phyloP scores from a whole-genome alignment of 2,797 vertebrate genomes.

The Setipinna tenuifilis region DNA sequence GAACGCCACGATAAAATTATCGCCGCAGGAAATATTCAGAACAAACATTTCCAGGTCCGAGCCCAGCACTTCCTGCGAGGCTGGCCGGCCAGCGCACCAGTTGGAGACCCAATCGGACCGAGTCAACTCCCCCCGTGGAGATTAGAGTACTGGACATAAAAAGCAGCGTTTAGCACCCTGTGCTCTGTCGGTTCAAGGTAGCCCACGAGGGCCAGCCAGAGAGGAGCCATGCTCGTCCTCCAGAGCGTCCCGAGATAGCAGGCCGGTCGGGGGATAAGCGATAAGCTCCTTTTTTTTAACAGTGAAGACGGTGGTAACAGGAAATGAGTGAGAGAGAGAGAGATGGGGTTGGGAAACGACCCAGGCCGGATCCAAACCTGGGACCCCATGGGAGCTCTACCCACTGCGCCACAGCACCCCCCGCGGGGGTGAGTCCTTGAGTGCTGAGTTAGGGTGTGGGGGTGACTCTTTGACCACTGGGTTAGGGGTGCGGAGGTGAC shows the following conservation, averaged over 20 bases:
- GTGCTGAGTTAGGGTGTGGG: too few species aligned
- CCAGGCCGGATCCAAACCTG: too few species aligned
- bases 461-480: too few species aligned
- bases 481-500: too few species aligned
- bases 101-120: neutral
- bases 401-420: too few species aligned
- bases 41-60: slow-evolving; percentile 22
- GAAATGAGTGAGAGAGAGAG: too few species aligned
- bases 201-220: neutral
- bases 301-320: too few species aligned
- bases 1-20: slow-evolving; percentile 23
- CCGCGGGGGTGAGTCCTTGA: too few species aligned
- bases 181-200: neutral
- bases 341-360: too few species aligned
- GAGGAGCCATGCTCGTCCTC: neutral
- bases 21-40: neutral
- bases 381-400: too few species aligned
- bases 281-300: too few species aligned
- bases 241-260: neutral
- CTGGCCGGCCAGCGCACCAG: neutral
- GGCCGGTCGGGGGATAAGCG: neutral
- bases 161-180: neutral
- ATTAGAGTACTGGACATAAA: neutral
- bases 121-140: neutral
- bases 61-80: neutral